Evolutionary conservation across 2,797 vertebrate genomes (phyloP).

Genomic region (Pseudochirops cupreus): DNA sequence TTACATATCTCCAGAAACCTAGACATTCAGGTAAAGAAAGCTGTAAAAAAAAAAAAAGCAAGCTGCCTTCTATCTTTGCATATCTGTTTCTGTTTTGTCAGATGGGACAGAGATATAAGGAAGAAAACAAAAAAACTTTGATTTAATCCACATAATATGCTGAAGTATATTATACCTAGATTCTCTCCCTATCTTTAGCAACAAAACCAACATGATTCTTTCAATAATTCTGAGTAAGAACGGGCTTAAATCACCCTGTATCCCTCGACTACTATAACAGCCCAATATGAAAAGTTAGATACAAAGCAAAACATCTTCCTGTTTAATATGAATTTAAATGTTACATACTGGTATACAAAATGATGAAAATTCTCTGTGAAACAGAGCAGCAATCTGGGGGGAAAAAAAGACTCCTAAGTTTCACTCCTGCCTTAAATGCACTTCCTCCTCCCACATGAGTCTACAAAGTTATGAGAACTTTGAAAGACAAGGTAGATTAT

Average conservation of each 20-base stretch:
- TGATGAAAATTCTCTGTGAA: conserved; percentile 5
- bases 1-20: not conserved
- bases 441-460: not conserved
- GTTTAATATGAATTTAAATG: conserved; percentile 23
- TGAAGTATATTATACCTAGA: not conserved
- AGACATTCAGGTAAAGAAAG: not conserved
- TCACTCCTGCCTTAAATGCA: not conserved
- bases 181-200: not conserved
- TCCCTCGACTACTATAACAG: not conserved
- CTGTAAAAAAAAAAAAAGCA: not conserved
- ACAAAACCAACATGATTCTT: not conserved
- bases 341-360: conserved; percentile 11
- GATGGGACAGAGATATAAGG: not conserved
- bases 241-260: not conserved
- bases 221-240: not conserved
- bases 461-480: not conserved
- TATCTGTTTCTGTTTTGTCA: not conserved
- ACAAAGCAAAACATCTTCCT: not conserved
- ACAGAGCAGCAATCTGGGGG: not conserved
- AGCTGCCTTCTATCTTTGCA: not conserved
- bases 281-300: not conserved
- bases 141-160: not conserved
- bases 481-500: not conserved
- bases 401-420: conserved; percentile 27
- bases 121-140: not conserved